Conservation (phyloP, 2,797 vertebrate species). For the Cossypha niveicapilla region DNA sequence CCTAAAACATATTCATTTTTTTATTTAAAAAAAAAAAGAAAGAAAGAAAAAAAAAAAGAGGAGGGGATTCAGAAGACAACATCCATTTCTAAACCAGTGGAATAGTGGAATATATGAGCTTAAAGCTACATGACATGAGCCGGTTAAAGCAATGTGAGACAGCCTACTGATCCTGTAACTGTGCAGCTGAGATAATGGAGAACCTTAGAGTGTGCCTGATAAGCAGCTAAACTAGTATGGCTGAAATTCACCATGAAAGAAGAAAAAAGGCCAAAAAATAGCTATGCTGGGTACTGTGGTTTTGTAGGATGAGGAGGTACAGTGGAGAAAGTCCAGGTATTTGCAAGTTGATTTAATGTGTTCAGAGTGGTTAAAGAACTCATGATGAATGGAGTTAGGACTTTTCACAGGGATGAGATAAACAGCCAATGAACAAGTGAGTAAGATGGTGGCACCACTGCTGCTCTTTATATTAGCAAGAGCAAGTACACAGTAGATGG, state of each 20-base stretch:
- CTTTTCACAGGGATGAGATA: neutral
- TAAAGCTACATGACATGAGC: neutral
- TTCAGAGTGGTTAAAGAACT: neutral
- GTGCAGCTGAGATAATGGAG: neutral
- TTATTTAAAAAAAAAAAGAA: neutral
- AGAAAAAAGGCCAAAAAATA: neutral
- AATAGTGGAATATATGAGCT: neutral
- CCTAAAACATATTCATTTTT: neutral
- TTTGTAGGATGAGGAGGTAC: neutral
- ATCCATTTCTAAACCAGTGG: neutral
- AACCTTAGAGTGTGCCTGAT: neutral
- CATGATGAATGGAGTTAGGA: neutral
- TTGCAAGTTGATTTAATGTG: neutral
- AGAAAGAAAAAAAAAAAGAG: neutral
- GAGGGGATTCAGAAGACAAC: neutral
- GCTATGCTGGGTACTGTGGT: neutral
- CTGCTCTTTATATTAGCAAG: neutral
- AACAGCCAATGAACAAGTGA: neutral
- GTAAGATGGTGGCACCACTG: neutral
- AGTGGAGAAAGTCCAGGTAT: neutral
- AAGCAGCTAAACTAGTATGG: neutral
- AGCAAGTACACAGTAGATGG: neutral
- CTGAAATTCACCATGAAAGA: neutral
- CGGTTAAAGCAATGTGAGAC: neutral
- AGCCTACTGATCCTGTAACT: neutral